These are phyloP conservation scores for Odontophorus gujanensis DNA, from an alignment of 2,113 vertebrate genomes.

Conservation along the genomic window DNA sequence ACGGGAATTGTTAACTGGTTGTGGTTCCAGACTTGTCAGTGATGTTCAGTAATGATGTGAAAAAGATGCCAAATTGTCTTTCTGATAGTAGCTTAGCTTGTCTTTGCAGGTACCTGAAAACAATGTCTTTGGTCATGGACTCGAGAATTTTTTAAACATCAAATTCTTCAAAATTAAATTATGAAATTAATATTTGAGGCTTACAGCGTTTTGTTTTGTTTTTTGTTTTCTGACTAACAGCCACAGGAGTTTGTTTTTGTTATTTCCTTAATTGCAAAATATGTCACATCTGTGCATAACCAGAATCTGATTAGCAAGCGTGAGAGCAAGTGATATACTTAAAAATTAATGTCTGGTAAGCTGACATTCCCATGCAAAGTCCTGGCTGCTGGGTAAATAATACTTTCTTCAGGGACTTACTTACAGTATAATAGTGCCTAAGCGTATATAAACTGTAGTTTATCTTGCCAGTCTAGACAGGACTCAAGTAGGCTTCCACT, in stretches of 20 bases:
- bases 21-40: neutral
- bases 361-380: neutral
- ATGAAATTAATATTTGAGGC: neutral
- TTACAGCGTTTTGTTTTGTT: neutral
- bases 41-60: neutral
- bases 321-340: neutral
- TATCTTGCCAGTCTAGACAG: neutral
- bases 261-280: neutral
- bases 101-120: neutral
- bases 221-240: neutral
- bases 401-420: neutral
- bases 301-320: neutral
- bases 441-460: conserved; percentile 17
- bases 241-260: neutral
- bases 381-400: neutral
- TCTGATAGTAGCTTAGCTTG: neutral
- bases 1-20: neutral
- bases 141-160: neutral
- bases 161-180: neutral
- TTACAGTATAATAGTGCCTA: neutral
- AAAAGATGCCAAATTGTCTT: neutral
- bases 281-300: neutral
- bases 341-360: neutral
- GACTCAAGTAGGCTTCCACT: conserved; percentile 29
- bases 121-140: neutral